Base-by-base conservation (phyloP, 2,797 vertebrate genomes). In the Chelonia mydas region DNA sequence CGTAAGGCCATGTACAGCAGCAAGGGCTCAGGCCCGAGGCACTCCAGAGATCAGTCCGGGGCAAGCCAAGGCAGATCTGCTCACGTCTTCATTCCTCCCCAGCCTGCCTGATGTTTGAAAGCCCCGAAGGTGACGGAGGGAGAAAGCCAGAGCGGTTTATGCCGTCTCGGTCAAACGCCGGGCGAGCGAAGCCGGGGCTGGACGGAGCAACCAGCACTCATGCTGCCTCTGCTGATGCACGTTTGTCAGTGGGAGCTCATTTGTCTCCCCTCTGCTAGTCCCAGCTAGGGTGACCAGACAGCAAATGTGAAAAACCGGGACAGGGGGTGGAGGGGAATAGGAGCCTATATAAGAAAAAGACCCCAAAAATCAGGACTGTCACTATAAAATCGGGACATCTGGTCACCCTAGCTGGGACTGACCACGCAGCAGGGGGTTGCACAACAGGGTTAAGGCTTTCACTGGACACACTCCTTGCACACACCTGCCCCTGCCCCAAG, bases 391-490 rank as follows among this genome's bases (percentile, higher is more conserved):
- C 41, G 41, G 41, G 41, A 41, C 41, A 41, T 41, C 41, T 41
- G 41, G 41, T 41, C 41, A 5, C 41, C 41, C 41, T 41, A 5
- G 6, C 86, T 68, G 94, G 97, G 97, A 97, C 50, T 55, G 25
- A 50, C 50, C 89, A 65, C 54, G 54, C 87, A 82, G 78, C 10
- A 57, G 95, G 97, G 96, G 96, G 94, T 92, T 95, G 94, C 88
- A 11, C 33, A 28, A 90, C 90, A 95, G 94, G 93, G 93, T 93
- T 96, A 96, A 95, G 97, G 97, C 96, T 96, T 97, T 97, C 97
- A 97, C 97, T 97, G 97, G 96, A 96, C 95, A 96, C 91, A 97
- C 96, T 96, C 90, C 94, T 96, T 78, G 90, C 93, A 93, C 84
- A 57, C 88, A 92, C 91, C 90, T 54, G 23, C 57, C 89, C 33